Evolutionary conservation across 2,888 invertebrate species (phyloP), one percentile per base, ranked within the genome.

Genomic region (Chrysotoxum bicinctum): DNA sequence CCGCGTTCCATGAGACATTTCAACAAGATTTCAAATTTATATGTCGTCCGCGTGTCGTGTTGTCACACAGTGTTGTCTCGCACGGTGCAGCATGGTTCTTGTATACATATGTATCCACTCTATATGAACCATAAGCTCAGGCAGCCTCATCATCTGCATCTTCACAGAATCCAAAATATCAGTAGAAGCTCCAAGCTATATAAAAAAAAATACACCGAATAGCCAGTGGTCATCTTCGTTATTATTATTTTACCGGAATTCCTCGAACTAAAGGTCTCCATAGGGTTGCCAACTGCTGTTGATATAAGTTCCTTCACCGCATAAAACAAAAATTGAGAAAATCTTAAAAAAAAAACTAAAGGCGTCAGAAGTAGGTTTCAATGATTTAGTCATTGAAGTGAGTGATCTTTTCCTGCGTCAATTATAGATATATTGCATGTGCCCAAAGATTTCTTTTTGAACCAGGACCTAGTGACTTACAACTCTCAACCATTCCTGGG

Each of bases 1-100:
- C 60, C 73, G 78, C 78, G 78, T 77, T 69, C 78, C 82, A 78
- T 79, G 80, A 58, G 75, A 84, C 80, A 80, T 84, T 84, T 84
- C 84, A 84, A 84, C 84, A 84, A 84, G 80, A 80, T 76, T 75
- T 84, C 80, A 84, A 84, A 84, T 84, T 84, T 80, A 84, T 84
- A 70, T 76, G 75, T 80, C 75, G 84, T 72, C 66, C 80, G 75
- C 80, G 75, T 80, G 75, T 84, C 84, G 80, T 80, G 66, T 84
- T 84, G 84, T 84, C 84, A 75, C 84, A 75, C 84, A 84, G 78
- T 73, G 68, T 72, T 69, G 62, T 56, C 66, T 72, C 60, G 66
- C 66, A 66, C 66, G 66, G 64, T 70, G 72, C 80, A 75, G 83
- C 83, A 84, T 84, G 79, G 75, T 19, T 80, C 52, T 70, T 62